Conservation (phyloP, 2,797 vertebrate species). For the Thamnophis elegans region DNA sequence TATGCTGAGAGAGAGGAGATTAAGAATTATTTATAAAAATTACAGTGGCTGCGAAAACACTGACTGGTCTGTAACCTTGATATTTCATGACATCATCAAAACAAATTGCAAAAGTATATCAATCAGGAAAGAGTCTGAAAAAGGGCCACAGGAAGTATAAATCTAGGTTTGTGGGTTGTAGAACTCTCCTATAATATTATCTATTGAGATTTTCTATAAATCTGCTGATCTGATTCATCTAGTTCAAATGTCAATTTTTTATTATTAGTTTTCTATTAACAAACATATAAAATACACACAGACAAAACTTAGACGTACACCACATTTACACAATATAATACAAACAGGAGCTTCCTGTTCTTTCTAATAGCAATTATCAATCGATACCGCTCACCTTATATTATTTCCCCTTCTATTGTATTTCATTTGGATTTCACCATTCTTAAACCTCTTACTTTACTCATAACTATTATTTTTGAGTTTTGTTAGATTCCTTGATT, state of each 20-base stretch:
- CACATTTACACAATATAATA: too few relatives aligned
- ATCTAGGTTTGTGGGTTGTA: not conserved
- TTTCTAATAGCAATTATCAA: too few relatives aligned
- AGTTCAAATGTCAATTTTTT: not conserved
- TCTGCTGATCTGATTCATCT: not conserved
- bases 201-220: not conserved
- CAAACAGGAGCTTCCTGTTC: too few relatives aligned
- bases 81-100: slow-evolving; percentile 33
- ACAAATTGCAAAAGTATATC: slow-evolving; percentile 39
- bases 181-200: not conserved
- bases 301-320: too few relatives aligned
- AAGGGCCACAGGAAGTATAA: not conserved
- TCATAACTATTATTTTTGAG: too few relatives aligned
- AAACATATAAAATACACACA: too few relatives aligned
- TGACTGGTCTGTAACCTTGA: slow-evolving; percentile 40
- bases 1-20: slow-evolving; percentile 15
- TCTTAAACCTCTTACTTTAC: too few relatives aligned
- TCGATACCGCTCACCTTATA: too few relatives aligned
- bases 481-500: too few relatives aligned
- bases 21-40: slow-evolving; percentile 55
- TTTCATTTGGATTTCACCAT: too few relatives aligned
- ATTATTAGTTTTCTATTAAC: too few relatives aligned
- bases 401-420: too few relatives aligned
- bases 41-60: slow-evolving; percentile 43
- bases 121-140: slow-evolving; percentile 6